Evolutionary conservation across 2,888 invertebrate species (phyloP).

Genomic region (Ectemnius lituratus): DNA sequence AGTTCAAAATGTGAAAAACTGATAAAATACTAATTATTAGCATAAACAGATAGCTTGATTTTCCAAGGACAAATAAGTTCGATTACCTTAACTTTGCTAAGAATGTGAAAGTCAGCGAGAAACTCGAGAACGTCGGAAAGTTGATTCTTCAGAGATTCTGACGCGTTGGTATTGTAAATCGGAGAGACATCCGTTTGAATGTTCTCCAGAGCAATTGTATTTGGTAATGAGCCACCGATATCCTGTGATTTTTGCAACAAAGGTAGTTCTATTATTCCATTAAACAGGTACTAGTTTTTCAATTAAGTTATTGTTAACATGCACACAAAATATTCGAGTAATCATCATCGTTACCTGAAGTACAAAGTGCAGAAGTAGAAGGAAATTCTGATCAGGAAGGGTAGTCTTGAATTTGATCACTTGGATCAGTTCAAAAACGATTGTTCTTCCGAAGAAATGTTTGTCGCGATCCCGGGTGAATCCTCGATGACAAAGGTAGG

Average conservation of each 20-base stretch:
- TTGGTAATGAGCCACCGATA: conserved; percentile 91
- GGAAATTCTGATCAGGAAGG: conserved; percentile 95
- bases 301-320: too few relatives aligned
- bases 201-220: conserved; percentile 85
- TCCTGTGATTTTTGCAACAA: conserved; percentile 79
- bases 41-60: too few relatives aligned
- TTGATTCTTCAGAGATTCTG: conserved; percentile 96
- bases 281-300: too few relatives aligned
- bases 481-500: conserved; percentile 92
- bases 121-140: conserved; percentile 96
- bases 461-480: conserved; percentile 96
- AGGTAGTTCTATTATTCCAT: not conserved
- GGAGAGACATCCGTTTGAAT: conserved; percentile 76
- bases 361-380: conserved; percentile 92
- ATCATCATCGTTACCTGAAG: conserved; percentile 82
- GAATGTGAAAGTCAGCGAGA: conserved; percentile 96
- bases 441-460: conserved; percentile 92
- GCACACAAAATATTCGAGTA: too few relatives aligned
- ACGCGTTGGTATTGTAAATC: conserved; percentile 89
- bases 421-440: conserved; percentile 96
- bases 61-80: not conserved
- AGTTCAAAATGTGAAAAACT: too few relatives aligned
- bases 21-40: too few relatives aligned
- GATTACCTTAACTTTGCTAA: conserved; percentile 95
- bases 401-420: conserved; percentile 96